Evolutionary conservation across 2,888 invertebrate species (phyloP), one percentile per base, ranked within the genome.

Genomic region (Aspidapion aeneum): DNA sequence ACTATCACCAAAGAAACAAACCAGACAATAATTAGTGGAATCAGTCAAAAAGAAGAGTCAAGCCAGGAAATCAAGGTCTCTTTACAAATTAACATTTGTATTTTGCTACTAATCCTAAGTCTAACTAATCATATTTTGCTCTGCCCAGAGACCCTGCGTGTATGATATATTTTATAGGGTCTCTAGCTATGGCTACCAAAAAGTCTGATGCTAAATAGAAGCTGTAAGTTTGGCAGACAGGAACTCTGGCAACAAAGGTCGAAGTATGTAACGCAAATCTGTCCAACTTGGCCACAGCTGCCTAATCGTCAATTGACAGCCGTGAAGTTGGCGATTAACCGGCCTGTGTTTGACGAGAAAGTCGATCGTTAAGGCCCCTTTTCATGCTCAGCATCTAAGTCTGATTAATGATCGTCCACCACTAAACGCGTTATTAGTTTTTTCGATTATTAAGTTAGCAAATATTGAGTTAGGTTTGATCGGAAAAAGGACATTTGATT

Each of bases 301-400:
- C 69, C 71, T 73, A 74, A 74, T 73, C 74, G 71, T 61, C 63
- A 73, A 75, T 73, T 73, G 74, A 75, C 74, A 73, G 60, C 63
- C 74, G 69, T 74, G 71, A 75, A 75, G 72, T 70, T 69, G 67
- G 68, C 72, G 73, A 74, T 74, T 74, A 74, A 71, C 71, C 68
- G 68, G 20, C 65, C 70, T 63, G 71, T 66, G 69, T 70, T 69
- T 66, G 67, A 68, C 62, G 67, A 69, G 69, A 66, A 69, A 68
- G 7, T n/a, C 7, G 19, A 52, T 52, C 52, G n/a, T 52, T 52
- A 52, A 52, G 52, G 52, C 7, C 52, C 52, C 19, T 19, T 52
- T 52, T 52, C 52, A 52, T n/a, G 49, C 52, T 5, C 3, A 18
- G 52, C 52, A 9, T 17, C 52, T 35, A 35, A 52, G 7, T 5